These are phyloP conservation scores for Lanistes nyassanus DNA, from an alignment of 1,140 invertebrate species.

Conservation along the genomic window DNA sequence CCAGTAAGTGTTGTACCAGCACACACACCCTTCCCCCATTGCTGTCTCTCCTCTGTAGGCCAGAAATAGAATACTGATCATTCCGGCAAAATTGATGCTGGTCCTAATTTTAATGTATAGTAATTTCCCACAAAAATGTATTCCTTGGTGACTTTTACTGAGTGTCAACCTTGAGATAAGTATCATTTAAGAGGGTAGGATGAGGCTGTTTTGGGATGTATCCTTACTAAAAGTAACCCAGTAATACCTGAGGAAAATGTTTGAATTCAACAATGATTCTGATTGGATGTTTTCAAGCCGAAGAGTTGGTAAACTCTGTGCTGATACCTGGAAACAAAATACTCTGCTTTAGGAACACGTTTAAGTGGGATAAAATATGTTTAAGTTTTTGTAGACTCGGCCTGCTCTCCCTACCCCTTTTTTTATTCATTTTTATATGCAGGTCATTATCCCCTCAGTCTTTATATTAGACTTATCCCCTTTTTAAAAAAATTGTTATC, in stretches of 20 bases:
- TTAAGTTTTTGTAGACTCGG: background rate
- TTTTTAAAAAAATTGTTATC: constrained; percentile 2
- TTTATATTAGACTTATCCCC: background rate
- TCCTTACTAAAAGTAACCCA: no score
- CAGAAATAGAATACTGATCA: background rate
- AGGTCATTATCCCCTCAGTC: background rate
- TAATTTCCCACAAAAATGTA: no score
- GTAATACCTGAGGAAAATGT: no score
- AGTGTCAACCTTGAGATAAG: no score
- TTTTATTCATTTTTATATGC: background rate
- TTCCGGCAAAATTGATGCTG: background rate
- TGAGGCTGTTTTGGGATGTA: no score
- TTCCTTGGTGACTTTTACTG: background rate
- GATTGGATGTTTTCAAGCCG: no score
- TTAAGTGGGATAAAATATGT: background rate
- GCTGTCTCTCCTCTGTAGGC: background rate
- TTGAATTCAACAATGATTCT: no score
- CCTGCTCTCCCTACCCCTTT: background rate
- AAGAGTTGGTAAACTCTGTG: no score
- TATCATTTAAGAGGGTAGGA: no score
- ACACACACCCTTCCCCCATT: background rate
- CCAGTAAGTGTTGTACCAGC: constrained; percentile 46
- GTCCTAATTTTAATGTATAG: constrained; percentile 25
- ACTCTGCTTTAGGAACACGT: background rate
- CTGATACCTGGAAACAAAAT: no score